phyloP scores from a whole-genome alignment of 2,797 vertebrate genomes.

The Sylvilagus floridanus region DNA sequence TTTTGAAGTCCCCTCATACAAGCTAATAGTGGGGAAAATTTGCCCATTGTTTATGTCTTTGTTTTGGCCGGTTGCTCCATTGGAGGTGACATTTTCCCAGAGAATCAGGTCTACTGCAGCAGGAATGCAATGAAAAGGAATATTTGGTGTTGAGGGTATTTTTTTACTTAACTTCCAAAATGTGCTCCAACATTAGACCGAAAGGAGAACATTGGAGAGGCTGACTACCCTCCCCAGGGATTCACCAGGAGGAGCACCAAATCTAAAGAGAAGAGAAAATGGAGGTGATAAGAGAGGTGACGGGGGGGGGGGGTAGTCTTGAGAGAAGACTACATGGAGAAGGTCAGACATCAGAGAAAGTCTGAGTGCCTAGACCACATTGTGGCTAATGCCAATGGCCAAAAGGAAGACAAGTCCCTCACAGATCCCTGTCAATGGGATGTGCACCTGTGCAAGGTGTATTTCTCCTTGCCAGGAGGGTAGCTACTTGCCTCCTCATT shows the following conservation, averaged over 20 bases:
- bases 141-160: background rate
- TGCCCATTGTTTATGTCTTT: background rate
- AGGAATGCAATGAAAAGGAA: background rate
- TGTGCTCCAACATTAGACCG: background rate
- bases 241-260: background rate
- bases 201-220: background rate
- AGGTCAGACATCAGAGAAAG: background rate
- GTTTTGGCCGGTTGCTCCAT: background rate
- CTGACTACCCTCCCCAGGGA: background rate
- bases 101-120: background rate
- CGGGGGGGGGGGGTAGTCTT: too few relatives aligned
- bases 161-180: background rate
- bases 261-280: background rate
- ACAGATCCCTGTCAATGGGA: background rate
- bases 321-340: background rate
- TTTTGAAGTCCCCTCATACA: too few relatives aligned
- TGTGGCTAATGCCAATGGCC: background rate
- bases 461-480: background rate
- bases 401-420: background rate
- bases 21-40: background rate
- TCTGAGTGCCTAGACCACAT: background rate
- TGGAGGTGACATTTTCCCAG: background rate
- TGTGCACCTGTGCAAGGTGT: background rate
- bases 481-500: background rate
- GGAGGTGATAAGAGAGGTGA: too few relatives aligned